Evolutionary conservation across 1,140 invertebrate genomes (phyloP).

Genomic region (Aporrectodea caliginosa): DNA sequence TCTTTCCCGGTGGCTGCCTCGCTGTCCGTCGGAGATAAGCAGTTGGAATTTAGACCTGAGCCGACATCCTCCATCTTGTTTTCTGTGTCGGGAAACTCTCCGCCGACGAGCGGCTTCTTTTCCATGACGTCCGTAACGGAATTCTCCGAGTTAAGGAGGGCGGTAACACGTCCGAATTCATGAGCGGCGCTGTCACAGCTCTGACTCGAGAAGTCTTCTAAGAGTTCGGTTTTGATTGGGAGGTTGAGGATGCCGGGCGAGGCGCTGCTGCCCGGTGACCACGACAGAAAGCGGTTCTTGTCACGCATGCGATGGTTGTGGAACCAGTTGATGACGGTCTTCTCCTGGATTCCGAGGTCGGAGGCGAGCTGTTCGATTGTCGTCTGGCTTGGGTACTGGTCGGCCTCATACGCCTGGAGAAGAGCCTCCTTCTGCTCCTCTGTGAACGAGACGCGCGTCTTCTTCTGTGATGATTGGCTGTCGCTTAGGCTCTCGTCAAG

Average conservation of each 20-base stretch:
- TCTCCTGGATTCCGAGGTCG: slow-evolving; percentile 83
- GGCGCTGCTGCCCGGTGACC: too few relatives aligned
- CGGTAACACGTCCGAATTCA: too few relatives aligned
- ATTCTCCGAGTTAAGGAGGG: too few relatives aligned
- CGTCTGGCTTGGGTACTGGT: slow-evolving; percentile 91
- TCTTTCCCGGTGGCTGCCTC: neutral
- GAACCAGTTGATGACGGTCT: slow-evolving; percentile 96
- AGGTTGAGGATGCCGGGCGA: too few relatives aligned
- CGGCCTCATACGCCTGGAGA: slow-evolving; percentile 83
- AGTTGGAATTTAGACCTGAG: too few relatives aligned
- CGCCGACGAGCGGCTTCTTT: too few relatives aligned
- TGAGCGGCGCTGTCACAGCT: slow-evolving; percentile 17
- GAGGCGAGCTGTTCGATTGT: slow-evolving; percentile 91
- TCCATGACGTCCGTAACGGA: too few relatives aligned
- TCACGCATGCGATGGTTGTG: slow-evolving; percentile 98
- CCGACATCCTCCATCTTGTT: too few relatives aligned
- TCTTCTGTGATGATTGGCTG: slow-evolving; percentile 39
- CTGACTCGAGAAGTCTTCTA: slow-evolving; percentile 12
- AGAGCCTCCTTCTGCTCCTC: slow-evolving; percentile 97
- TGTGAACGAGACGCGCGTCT: slow-evolving; percentile 80
- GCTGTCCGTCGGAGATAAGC: too few relatives aligned
- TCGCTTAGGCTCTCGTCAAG: slow-evolving; percentile 7
- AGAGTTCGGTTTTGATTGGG: too few relatives aligned
- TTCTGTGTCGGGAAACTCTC: too few relatives aligned
- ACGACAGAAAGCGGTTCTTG: slow-evolving; percentile 60